Evolutionary conservation across 30 jellyfish, hydroid and myxozoan species (phyloP).

Genomic region (Hydractinia symbiolongicarpus): DNA sequence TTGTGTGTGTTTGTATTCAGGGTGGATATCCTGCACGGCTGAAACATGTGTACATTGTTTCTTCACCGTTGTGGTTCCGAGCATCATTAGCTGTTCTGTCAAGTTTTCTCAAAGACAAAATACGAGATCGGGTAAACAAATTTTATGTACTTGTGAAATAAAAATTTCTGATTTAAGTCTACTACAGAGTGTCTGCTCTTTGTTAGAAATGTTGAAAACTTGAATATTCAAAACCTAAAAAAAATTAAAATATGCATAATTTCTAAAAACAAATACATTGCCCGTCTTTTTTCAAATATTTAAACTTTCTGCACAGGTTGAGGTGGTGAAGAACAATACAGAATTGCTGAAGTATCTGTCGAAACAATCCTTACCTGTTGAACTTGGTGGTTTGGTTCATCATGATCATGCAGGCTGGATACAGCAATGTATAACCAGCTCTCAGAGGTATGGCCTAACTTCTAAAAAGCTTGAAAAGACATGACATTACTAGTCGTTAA

Average conservation of each 20-base stretch:
- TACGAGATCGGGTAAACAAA: conserved; percentile 66
- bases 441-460: not conserved
- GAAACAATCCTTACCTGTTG: conserved; percentile 44
- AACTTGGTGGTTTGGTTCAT: conserved; percentile 59
- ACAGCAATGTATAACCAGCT: conserved; percentile 29
- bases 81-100: conserved; percentile 60
- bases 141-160: too few relatives aligned
- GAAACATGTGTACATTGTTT: conserved; percentile 63
- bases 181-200: too few relatives aligned
- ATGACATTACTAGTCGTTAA: not conserved
- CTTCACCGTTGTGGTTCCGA: conserved; percentile 85
- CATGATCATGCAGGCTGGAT: conserved; percentile 71
- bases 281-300: too few relatives aligned
- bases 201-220: too few relatives aligned
- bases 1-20: conserved; percentile 10
- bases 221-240: too few relatives aligned
- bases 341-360: conserved; percentile 54
- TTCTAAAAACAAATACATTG: too few relatives aligned
- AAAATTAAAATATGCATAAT: too few relatives aligned
- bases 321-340: conserved; percentile 33
- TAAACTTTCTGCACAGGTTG: conserved; percentile 40
- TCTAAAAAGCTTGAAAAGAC: not conserved
- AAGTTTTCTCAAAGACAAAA: conserved; percentile 52
- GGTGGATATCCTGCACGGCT: conserved; percentile 92
- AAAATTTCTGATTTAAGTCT: too few relatives aligned